Evolutionary conservation across 2,113 vertebrate genomes (phyloP).

Genomic region (Suricata suricatta): DNA sequence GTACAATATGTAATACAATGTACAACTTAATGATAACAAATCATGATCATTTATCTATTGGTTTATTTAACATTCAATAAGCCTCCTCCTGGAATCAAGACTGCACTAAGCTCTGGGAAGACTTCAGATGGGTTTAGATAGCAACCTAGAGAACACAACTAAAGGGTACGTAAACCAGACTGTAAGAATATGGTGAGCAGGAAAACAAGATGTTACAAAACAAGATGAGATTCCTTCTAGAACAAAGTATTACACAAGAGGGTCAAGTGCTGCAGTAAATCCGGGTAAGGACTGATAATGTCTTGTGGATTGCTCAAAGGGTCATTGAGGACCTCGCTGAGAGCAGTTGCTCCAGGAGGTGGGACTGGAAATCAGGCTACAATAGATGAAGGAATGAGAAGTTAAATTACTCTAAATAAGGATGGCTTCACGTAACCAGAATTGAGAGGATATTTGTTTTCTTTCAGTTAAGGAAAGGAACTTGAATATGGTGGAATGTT

Average conservation of each 20-base stretch:
- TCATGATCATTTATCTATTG: background rate
- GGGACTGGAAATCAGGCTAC: background rate
- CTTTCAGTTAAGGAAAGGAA: background rate
- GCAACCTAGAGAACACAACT: background rate
- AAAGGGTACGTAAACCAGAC: background rate
- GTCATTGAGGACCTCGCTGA: background rate
- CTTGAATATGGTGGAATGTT: background rate
- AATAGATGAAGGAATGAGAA: background rate
- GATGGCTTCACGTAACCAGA: background rate
- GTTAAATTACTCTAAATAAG: background rate
- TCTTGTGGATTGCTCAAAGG: background rate
- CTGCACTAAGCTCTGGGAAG: background rate
- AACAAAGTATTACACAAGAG: background rate
- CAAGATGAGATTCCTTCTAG: background rate
- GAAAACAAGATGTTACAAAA: background rate
- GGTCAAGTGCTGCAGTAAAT: background rate
- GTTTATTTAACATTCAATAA: background rate
- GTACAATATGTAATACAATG: background rate
- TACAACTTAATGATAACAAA: background rate
- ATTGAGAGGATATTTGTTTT: background rate
- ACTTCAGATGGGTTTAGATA: background rate
- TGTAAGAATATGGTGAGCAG: background rate
- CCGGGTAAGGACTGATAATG: background rate
- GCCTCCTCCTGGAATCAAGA: background rate
- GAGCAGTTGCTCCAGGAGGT: fast-evolving